Evolutionary conservation across 1,140 invertebrate species (phyloP).

Genomic region (Penaeus chinensis): DNA sequence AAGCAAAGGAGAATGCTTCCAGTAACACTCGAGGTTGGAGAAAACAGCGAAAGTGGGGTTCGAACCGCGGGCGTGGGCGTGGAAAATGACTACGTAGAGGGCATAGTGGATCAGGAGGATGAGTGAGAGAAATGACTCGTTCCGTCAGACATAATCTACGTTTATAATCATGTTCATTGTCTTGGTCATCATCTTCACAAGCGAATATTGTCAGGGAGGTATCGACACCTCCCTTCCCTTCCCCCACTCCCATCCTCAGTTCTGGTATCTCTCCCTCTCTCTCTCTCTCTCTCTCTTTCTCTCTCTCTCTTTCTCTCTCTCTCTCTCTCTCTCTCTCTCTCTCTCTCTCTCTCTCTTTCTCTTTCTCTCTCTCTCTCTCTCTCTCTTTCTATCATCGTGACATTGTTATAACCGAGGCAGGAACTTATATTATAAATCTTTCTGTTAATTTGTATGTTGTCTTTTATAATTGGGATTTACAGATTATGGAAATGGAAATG

Average conservation of each 20-base stretch:
- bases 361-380: conserved; percentile 8
- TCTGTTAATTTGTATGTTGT: no score
- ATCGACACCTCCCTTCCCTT: background rate
- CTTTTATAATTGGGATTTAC: no score
- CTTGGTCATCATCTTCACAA: background rate
- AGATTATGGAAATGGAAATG: no score
- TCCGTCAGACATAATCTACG: background rate
- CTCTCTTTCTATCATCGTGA: background rate
- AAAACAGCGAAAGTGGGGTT: no score
- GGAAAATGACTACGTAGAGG: no score
- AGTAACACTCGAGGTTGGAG: no score
- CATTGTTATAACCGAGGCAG: no score
- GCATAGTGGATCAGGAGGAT: background rate
- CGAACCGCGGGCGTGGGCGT: no score
- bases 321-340: conserved; percentile 19
- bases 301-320: background rate
- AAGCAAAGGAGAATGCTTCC: background rate
- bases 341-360: conserved; percentile 1
- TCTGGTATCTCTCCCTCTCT: no score
- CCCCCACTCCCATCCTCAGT: background rate
- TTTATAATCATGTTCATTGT: background rate
- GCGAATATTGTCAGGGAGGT: background rate
- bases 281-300: no score
- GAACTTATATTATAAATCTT: no score
- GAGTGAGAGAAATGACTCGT: background rate